Base-by-base conservation (phyloP, 2,888 invertebrate species). In the Zaprionus bogoriensis region DNA sequence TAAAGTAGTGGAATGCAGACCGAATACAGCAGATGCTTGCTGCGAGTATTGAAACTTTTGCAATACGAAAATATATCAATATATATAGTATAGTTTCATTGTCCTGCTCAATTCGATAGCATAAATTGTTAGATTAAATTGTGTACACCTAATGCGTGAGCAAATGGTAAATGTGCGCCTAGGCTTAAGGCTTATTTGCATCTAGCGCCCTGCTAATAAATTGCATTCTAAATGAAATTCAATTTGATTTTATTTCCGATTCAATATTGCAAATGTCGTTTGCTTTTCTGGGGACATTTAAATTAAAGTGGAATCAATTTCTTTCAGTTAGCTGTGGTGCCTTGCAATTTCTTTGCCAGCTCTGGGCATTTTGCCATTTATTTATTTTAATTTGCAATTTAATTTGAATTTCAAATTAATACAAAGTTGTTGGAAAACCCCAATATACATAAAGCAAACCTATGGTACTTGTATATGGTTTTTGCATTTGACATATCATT, bases 331-430 rank as follows among this genome's bases (percentile, higher is more conserved):
- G n/a, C n/a, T n/a, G n/a, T n/a, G 32, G 39, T 51, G 48, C 25
- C 9, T 2, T 28, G n/a, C n/a, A n/a, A n/a, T 39, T 45, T 12
- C 7, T 25, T n/a, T 44, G 25, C 9, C n/a, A 12, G 10, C 47
- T 32, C 12, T 67, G 54, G 68, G 68, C 54, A 60, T 0, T 52
- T 55, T 61, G 72, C 63, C 62, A 75, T 51, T 46, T 30, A 65
- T 71, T 78, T 64, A 47, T 67, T 73, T 63, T 32, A 54, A 47
- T 65, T 51, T 70, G 67, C 27, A 61, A 55, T 66, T 63, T 39
- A 2, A 74, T 51, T 50, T 61, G 41, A 55, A 28, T 42, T 45
- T 52, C 57, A 62, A 64, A 69, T 59, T 64, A 68, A 55, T 25
- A 65, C 55, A 44, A 20, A 10, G 23, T 39, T 25, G 19, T n/a